Evolutionary conservation across 2,797 vertebrate genomes (phyloP), one percentile per base, ranked within the genome.

Genomic region (Leuciscus waleckii): DNA sequence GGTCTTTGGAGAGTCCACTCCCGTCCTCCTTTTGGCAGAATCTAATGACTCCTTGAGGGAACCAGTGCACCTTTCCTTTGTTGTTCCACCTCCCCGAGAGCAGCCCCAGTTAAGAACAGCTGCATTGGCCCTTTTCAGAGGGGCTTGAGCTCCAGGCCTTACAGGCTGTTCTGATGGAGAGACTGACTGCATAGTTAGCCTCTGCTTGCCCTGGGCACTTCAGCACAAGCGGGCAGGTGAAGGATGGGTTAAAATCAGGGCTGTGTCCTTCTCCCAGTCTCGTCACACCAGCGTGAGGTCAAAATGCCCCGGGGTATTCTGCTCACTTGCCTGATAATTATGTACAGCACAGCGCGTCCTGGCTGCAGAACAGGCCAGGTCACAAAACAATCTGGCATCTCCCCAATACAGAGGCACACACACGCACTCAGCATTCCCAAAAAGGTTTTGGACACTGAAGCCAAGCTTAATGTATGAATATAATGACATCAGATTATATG

Each of bases 281-380:
- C 54, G 14, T 67, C 91, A 71, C 87, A 92, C 93, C 92, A 93
- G 89, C 90, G 91, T 83, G 81, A 91, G 92, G 92, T 95, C 92
- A 93, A 90, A 88, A 93, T 93, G 90, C 94, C 92, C 89, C 92
- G 92, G 94, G 93, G 94, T 35, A 93, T 93, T 94, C 91, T 93
- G 93, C 91, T 90, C 92, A 90, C 91, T 93, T 51, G 91, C 88
- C 91, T 94, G 92, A 92, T 95, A 95, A 95, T 95, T 94, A 95
- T 93, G 93, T 90, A 92, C 90, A 90, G 89, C 90, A 89, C 92
- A 92, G 92, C 92, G 90, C 88, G 89, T 91, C 82, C 90, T 92
- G 89, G 87, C 87, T 92, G 90, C 88, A 89, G 90, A 88, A 90
- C 92, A 77, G 75, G 46, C 61, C 23, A 77, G 61, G 82, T 77